These are phyloP conservation scores for Xenopus tropicalis DNA, from an alignment of 2,113 vertebrate genomes.

Conservation along the genomic window DNA sequence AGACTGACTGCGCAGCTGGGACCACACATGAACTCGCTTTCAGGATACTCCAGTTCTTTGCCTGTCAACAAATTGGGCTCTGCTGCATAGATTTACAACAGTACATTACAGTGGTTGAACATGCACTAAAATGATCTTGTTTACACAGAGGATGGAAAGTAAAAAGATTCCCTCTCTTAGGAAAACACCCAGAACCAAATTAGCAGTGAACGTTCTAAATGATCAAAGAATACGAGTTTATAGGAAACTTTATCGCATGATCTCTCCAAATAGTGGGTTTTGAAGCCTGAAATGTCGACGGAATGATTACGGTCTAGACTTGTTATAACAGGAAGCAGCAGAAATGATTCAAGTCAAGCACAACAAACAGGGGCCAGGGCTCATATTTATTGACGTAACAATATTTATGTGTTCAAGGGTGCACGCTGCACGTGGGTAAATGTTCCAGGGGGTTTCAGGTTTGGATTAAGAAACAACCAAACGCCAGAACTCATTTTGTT, in stretches of 20 bases:
- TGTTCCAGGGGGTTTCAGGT: background rate
- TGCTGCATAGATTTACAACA: slow-evolving; percentile 23
- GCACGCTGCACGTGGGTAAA: background rate
- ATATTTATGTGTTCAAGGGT: slow-evolving; percentile 1
- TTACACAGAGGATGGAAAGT: slow-evolving; percentile 14
- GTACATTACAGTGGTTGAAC: background rate
- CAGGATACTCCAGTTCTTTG: slow-evolving; percentile 44
- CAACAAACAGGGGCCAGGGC: slow-evolving; percentile 5
- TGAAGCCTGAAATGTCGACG: slow-evolving; percentile 20
- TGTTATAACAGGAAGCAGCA: slow-evolving; percentile 5
- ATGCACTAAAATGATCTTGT: slow-evolving; percentile 21
- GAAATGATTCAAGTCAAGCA: slow-evolving; percentile 6
- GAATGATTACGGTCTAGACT: slow-evolving; percentile 12
- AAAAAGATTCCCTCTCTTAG: slow-evolving; percentile 43
- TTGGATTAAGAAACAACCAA: background rate
- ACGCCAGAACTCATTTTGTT: background rate
- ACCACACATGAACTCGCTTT: slow-evolving; percentile 43
- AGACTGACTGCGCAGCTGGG: slow-evolving; percentile 31
- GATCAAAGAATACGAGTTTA: slow-evolving; percentile 27
- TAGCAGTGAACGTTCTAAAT: slow-evolving; percentile 23
- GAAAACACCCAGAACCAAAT: slow-evolving; percentile 25
- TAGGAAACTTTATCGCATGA: slow-evolving; percentile 1
- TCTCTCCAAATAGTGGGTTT: slow-evolving; percentile 36
- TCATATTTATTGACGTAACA: slow-evolving; percentile 1
- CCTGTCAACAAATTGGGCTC: slow-evolving; percentile 44